These are phyloP conservation scores for Sciurus vulgaris DNA, from an alignment of 2,797 vertebrate genomes.

Conservation along the genomic window DNA sequence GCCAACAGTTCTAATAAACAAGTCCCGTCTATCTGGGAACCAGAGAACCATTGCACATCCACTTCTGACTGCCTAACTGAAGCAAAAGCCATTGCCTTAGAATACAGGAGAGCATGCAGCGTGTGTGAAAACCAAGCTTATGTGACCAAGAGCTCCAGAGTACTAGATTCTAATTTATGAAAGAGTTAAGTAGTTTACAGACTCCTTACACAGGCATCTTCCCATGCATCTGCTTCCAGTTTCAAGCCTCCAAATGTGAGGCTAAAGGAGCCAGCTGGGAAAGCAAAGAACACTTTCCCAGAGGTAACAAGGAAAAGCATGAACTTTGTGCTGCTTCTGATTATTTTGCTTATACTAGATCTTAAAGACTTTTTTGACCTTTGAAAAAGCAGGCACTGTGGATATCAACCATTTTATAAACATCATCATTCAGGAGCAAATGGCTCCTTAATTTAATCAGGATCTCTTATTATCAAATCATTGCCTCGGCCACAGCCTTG, in stretches of 20 bases:
- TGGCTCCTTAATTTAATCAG: slow-evolving; percentile 97
- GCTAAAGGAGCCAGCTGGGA: not conserved
- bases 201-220: not conserved
- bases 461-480: slow-evolving; percentile 95
- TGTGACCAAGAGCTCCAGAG: not conserved
- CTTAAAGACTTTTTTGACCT: slow-evolving; percentile 71
- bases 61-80: not conserved
- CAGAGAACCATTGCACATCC: not conserved
- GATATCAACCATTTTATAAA: slow-evolving; percentile 87
- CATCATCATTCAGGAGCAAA: slow-evolving; percentile 93
- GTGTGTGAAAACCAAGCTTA: not conserved
- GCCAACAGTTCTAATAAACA: not conserved
- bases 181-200: not conserved
- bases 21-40: not conserved
- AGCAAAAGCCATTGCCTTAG: not conserved
- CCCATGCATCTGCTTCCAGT: not conserved
- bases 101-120: not conserved
- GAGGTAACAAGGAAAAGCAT: not conserved
- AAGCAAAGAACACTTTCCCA: not conserved
- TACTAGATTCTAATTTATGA: not conserved
- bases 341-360: slow-evolving; percentile 55
- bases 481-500: slow-evolving; percentile 89
- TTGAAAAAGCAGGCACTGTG: slow-evolving; percentile 70
- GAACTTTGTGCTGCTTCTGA: slow-evolving; percentile 54
- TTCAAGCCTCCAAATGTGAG: not conserved